Base-by-base conservation (phyloP, 2,888 invertebrate species). In the Germaria angustata region DNA sequence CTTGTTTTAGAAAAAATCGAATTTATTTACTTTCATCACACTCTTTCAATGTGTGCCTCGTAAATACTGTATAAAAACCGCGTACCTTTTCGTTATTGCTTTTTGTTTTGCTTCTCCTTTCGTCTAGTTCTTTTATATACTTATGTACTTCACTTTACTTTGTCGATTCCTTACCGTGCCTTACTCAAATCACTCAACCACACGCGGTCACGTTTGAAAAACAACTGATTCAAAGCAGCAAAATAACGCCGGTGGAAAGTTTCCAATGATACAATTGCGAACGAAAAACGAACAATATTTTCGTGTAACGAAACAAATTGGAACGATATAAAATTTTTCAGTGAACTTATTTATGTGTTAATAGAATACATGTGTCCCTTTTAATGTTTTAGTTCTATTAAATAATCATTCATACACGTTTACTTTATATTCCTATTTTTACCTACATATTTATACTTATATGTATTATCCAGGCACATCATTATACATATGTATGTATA, bases 191-290 rank as follows among this genome's bases (percentile, higher is more conserved):
- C 0, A 5, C 24, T 72, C 72, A 79, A 81, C 81, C 76, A 79
- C 72, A 55, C 84, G 53, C 81, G 63, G 55, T 71, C 76, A 61
- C 77, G 71, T 72, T 75, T 41, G 65, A 77, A 69, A 71, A 81
- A 39, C 66, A 72, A 84, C 84, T 84, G 76, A 84, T 7, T 36
- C 13, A 53, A 76, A 49, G 32, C 36, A 22, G 13, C 17, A 8
- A 63, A 34, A 55, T 28, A 46, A 39, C 65, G 55, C 55, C 46
- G 63, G 63, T 39, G 39, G 17, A 41, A 39, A 61, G 9, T 63
- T 61, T 63, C 32, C 51, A 32, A 53, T 6, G n/a, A 44, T 22
- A 34, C 15, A 59, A 55, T 17, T 9, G 57, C 66, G 28, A 15
- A 17, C 7, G 20, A 15, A 46, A 69, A 57, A 46, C 57, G 22